A percentile compares a stretch with the other conserved stretches of the same genome.
Conservation (phyloP, 2,113 vertebrate species). For the Neotoma lepida region DNA sequence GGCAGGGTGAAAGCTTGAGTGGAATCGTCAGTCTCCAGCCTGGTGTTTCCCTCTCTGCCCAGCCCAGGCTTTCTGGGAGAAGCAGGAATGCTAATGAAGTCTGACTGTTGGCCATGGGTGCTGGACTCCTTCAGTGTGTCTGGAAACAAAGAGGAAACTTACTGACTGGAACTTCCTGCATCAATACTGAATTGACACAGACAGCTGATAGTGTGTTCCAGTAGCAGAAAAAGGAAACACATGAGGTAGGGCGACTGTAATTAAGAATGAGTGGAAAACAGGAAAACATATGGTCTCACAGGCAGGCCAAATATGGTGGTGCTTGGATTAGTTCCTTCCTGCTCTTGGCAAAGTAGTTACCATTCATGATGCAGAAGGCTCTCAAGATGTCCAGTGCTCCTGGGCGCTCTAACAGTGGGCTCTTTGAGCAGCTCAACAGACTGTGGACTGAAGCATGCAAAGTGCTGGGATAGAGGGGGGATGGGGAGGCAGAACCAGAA, state of each 20-base stretch:
- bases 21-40: not conserved
- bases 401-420: not conserved
- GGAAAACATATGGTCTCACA: conserved; percentile 34
- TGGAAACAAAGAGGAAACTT: not conserved
- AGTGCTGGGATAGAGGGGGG: not conserved
- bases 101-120: not conserved
- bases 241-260: conserved; percentile 7
- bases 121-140: not conserved
- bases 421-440: not conserved
- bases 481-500: not conserved
- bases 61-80: not conserved
- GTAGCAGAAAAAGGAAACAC: conserved; percentile 38
- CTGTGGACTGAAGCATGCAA: not conserved
- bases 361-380: conserved; percentile 20
- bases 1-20: not conserved
- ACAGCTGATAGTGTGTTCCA: not conserved
- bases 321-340: conserved; percentile 43
- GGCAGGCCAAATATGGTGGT: conserved; percentile 29
- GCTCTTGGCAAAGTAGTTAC: not conserved
- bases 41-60: not conserved
- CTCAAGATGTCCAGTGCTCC: not conserved
- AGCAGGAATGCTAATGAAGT: not conserved
- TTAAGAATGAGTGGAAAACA: conserved; percentile 55
- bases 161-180: not conserved
- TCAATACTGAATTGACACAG: not conserved